Base-by-base conservation (phyloP, 2,888 invertebrate species). In the Sclerodermus sp. region DNA sequence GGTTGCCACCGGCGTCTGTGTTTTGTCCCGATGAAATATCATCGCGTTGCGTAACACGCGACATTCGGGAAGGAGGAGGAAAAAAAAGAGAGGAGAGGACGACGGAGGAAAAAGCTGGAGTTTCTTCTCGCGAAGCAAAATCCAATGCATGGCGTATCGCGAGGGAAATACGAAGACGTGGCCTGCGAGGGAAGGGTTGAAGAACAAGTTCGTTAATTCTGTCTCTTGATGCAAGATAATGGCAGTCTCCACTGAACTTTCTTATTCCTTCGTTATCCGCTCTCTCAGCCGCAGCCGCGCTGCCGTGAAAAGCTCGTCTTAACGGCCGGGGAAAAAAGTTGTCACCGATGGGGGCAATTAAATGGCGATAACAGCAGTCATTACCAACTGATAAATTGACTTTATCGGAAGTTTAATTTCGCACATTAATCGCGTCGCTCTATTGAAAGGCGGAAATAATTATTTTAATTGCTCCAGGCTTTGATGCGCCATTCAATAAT, bases 181-280 rank as follows among this genome's bases (percentile, higher is more conserved):
- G n/a, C n/a, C n/a, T n/a, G n/a, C n/a, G n/a, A n/a, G n/a, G n/a
- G n/a, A n/a, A n/a, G n/a, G n/a, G n/a, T n/a, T n/a, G n/a, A n/a
- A 23, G 23, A 23, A 5, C 23, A 5, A 5, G 23, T 23, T 23
- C 23, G 23, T 61, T 61, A 61, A 55, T 62, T 53, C 55, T 49
- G 58, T 55, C 53, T 44, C 45, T 53, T 51, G 52, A 49, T 45
- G 58, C 55, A 53, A 43, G 51, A 62, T 62, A 61, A 61, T 56
- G 44, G 56, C n/a, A n/a, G n/a, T n/a, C n/a, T n/a, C n/a, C n/a
- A n/a, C n/a, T n/a, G n/a, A n/a, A n/a, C n/a, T n/a, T n/a, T n/a
- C n/a, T n/a, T n/a, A n/a, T n/a, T n/a, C 47, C 49, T 53, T 55
- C 51, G 55, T 52, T 55, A 55, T 42, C 36, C 43, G 42, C 45